These are phyloP conservation scores for Anguilla japonica DNA, from an alignment of 2,113 vertebrate genomes.

Conservation along the genomic window DNA sequence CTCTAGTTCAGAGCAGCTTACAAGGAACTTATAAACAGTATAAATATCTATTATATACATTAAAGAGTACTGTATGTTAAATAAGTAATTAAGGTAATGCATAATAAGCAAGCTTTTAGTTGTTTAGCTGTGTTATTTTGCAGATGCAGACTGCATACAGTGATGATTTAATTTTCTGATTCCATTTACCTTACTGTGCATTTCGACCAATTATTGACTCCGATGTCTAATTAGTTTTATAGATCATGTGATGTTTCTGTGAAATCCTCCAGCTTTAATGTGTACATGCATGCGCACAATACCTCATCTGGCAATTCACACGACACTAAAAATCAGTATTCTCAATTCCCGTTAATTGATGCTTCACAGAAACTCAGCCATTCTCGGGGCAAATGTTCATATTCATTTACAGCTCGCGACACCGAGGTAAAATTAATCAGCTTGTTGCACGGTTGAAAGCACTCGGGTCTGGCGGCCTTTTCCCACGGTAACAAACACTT, in stretches of 20 bases:
- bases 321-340: neutral
- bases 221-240: neutral
- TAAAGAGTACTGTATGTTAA: no score
- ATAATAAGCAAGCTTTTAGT: no score
- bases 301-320: neutral
- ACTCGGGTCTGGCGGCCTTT: no score
- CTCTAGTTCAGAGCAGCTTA: neutral
- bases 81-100: no score
- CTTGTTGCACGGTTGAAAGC: neutral
- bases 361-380: neutral
- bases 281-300: neutral
- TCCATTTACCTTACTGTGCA: no score
- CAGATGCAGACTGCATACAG: no score
- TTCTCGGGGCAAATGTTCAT: no score
- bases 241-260: neutral
- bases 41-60: no score
- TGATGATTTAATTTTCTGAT: no score
- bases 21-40: no score
- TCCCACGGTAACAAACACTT: neutral
- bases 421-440: neutral
- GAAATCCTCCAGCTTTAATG: neutral
- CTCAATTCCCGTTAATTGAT: neutral
- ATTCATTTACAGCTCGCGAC: neutral
- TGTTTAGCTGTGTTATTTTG: no score
- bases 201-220: no score